These are phyloP conservation scores for Meiosimyza platycephala DNA, from an alignment of 2,888 invertebrate species.

Conservation along the genomic window DNA sequence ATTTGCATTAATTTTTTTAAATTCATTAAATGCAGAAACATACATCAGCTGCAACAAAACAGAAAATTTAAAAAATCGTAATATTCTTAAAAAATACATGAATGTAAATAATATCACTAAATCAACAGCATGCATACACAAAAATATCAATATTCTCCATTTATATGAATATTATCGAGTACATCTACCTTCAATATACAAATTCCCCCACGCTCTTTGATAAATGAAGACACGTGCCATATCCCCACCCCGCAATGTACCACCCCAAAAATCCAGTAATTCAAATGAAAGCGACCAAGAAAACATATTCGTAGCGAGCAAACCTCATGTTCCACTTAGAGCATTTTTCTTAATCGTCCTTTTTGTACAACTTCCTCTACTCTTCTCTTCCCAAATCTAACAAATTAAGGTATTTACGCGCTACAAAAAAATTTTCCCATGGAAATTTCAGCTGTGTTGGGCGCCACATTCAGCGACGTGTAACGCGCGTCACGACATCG, in stretches of 20 bases:
- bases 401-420: conserved; percentile 21
- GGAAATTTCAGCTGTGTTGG: not conserved
- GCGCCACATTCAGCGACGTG: conserved; percentile 7
- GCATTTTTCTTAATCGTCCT: not conserved
- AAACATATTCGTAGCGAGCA: conserved; percentile 24
- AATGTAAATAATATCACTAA: too few relatives aligned
- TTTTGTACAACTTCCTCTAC: too few relatives aligned
- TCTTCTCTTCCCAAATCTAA: not conserved
- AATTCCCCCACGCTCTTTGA: conserved; percentile 50
- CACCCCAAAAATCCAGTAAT: conserved; percentile 12
- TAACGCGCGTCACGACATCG: conserved; percentile 55
- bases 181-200: not conserved
- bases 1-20: too few relatives aligned
- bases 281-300: conserved; percentile 7
- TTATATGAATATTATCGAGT: too few relatives aligned
- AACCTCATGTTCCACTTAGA: conserved; percentile 10
- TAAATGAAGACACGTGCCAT: conserved; percentile 66
- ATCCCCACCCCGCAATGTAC: conserved; percentile 50
- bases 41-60: too few relatives aligned
- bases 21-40: too few relatives aligned
- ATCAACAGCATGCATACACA: too few relatives aligned
- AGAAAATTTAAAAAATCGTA: too few relatives aligned
- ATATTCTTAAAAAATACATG: too few relatives aligned
- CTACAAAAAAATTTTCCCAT: conserved; percentile 4
- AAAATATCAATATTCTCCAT: too few relatives aligned